phyloP scores from a whole-genome alignment of 1,140 invertebrate genomes.

The Apolygus lucorum region DNA sequence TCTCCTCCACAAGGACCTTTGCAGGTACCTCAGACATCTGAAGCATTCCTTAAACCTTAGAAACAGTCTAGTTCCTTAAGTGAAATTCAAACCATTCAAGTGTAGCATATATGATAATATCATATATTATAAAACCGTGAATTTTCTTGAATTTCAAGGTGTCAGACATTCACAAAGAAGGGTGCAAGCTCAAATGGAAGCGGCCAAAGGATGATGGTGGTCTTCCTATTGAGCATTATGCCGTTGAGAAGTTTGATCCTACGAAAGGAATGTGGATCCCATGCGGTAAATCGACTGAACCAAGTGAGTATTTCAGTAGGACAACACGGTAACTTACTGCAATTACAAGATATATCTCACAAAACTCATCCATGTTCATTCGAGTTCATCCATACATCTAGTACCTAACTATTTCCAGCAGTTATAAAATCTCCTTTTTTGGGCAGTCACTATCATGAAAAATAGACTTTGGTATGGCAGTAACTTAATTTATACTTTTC shows the following conservation, averaged over 20 bases:
- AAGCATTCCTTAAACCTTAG: too few relatives aligned
- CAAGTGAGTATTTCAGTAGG: slow-evolving; percentile 53
- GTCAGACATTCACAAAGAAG: slow-evolving; percentile 84
- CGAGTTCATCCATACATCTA: too few relatives aligned
- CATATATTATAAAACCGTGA: too few relatives aligned
- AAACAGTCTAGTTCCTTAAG: too few relatives aligned
- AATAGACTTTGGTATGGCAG: background rate
- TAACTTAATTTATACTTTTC: slow-evolving; percentile 30
- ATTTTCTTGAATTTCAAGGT: slow-evolving; percentile 47
- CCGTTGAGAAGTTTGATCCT: slow-evolving; percentile 88
- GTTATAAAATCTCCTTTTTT: too few relatives aligned
- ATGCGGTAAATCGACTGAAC: slow-evolving; percentile 71
- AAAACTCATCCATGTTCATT: too few relatives aligned
- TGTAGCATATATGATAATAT: too few relatives aligned
- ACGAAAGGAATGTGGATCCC: slow-evolving; percentile 92
- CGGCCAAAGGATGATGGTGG: slow-evolving; percentile 82
- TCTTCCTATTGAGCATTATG: slow-evolving; percentile 81
- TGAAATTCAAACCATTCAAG: too few relatives aligned
- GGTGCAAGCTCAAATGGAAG: slow-evolving; percentile 91
- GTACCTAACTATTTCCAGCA: too few relatives aligned
- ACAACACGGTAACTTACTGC: too few relatives aligned
- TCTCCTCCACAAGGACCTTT: slow-evolving; percentile 78
- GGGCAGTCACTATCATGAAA: too few relatives aligned
- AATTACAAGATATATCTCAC: too few relatives aligned
- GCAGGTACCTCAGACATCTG: slow-evolving; percentile 39